These are phyloP conservation scores for Sphaerophoria rueppellii DNA, from an alignment of 2,888 invertebrate genomes.

Conservation along the genomic window DNA sequence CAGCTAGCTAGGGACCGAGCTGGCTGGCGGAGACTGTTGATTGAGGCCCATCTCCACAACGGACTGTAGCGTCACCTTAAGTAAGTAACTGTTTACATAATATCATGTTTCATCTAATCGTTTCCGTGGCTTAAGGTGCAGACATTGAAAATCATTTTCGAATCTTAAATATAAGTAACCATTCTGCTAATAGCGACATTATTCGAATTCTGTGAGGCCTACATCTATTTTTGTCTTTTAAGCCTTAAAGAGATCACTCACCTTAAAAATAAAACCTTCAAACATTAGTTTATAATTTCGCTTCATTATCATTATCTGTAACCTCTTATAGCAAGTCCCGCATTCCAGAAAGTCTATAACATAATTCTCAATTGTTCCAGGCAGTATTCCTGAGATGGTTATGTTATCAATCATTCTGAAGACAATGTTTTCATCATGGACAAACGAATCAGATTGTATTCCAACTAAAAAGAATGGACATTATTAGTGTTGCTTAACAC, in stretches of 20 bases:
- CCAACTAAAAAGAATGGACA: slow-evolving; percentile 82
- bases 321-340: slow-evolving; percentile 79
- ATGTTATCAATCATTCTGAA: slow-evolving; percentile 83
- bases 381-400: slow-evolving; percentile 83
- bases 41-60: too few species aligned
- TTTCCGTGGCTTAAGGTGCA: too few species aligned
- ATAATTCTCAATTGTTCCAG: slow-evolving; percentile 82
- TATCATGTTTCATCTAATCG: too few species aligned
- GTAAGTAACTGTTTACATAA: too few species aligned
- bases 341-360: slow-evolving; percentile 78
- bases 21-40: too few species aligned
- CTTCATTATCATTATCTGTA: slow-evolving; percentile 77
- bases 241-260: slow-evolving; percentile 41
- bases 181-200: too few species aligned
- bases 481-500: not conserved
- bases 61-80: too few species aligned
- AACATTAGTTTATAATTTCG: slow-evolving; percentile 77
- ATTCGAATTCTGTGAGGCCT: too few species aligned
- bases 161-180: too few species aligned
- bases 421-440: slow-evolving; percentile 81
- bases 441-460: slow-evolving; percentile 84
- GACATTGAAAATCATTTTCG: too few species aligned
- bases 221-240: too few species aligned
- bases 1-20: too few species aligned
- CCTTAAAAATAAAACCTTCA: slow-evolving; percentile 79